phyloP scores from a whole-genome alignment of 2,113 vertebrate genomes.

The Muntiacus reevesi region DNA sequence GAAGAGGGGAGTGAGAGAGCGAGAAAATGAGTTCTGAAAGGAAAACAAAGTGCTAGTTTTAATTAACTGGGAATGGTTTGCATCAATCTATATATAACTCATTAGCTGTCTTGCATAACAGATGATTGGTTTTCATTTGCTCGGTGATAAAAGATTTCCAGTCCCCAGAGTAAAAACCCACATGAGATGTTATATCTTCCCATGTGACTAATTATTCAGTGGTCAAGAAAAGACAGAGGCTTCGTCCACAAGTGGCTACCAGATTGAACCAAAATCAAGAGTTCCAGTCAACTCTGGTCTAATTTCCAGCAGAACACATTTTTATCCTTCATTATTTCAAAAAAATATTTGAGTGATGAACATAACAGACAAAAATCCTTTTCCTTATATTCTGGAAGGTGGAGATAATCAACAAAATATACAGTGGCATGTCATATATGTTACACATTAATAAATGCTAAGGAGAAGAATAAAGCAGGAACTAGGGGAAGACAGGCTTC shows the following conservation, averaged over 20 bases:
- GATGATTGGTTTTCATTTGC: constrained; percentile 7
- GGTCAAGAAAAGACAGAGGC: constrained; percentile 25
- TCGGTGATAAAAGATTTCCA: constrained; percentile 39
- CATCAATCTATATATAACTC: constrained; percentile 49
- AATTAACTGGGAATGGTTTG: constrained; percentile 45
- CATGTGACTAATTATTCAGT: constrained; percentile 49
- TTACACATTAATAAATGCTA: not conserved
- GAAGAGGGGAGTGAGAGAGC: not conserved
- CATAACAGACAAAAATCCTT: not conserved
- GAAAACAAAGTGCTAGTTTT: not conserved
- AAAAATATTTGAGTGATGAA: not conserved
- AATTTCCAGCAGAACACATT: not conserved
- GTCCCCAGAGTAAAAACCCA: constrained; percentile 12
- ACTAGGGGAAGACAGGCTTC: not conserved
- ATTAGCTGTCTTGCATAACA: constrained; percentile 42
- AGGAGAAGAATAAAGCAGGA: not conserved
- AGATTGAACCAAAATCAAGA: constrained; percentile 42
- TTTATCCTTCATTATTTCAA: not conserved
- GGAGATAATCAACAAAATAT: not conserved
- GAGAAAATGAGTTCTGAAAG: not conserved
- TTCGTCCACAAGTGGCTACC: constrained; percentile 15
- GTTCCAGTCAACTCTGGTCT: not conserved
- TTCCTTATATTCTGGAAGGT: not conserved
- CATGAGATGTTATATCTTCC: constrained; percentile 7
- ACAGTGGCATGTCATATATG: not conserved